Evolutionary conservation across 2,888 invertebrate species (phyloP).

Genomic region (Drosophila paranaensis): DNA sequence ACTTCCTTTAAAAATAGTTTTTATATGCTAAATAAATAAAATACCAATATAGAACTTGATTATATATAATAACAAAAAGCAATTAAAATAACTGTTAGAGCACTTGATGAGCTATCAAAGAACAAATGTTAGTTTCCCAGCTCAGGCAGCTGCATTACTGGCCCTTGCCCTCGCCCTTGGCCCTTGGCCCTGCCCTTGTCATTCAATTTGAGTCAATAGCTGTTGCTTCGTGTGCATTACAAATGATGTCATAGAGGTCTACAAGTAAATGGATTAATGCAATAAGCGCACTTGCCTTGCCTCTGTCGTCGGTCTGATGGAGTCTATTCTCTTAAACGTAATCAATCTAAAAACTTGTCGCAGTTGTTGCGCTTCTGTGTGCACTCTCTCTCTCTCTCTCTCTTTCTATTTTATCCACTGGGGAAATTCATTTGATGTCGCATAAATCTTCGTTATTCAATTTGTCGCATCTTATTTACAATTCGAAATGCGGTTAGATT

Average conservation of each 20-base stretch:
- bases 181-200: not conserved
- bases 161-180: not conserved
- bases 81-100: constrained; percentile 6
- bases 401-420: not conserved
- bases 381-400: not conserved
- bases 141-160: not conserved
- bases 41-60: not conserved
- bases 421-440: constrained; percentile 40
- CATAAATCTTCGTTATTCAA: constrained; percentile 28
- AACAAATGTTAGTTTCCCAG: constrained; percentile 8
- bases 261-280: constrained; percentile 14
- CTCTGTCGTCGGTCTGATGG: not conserved
- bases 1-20: not conserved
- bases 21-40: not conserved
- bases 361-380: constrained; percentile 12
- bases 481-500: constrained; percentile 26
- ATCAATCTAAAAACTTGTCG: constrained; percentile 38
- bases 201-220: constrained; percentile 1
- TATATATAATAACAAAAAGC: constrained; percentile 1
- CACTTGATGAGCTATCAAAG: constrained; percentile 13
- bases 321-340: constrained; percentile 12
- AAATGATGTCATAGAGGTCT: constrained; percentile 10
- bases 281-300: not conserved
- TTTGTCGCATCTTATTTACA: constrained; percentile 23
- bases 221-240: constrained; percentile 1